Evolutionary conservation across 2,888 invertebrate genomes (phyloP).

Genomic region (Lomographa bimaculata): DNA sequence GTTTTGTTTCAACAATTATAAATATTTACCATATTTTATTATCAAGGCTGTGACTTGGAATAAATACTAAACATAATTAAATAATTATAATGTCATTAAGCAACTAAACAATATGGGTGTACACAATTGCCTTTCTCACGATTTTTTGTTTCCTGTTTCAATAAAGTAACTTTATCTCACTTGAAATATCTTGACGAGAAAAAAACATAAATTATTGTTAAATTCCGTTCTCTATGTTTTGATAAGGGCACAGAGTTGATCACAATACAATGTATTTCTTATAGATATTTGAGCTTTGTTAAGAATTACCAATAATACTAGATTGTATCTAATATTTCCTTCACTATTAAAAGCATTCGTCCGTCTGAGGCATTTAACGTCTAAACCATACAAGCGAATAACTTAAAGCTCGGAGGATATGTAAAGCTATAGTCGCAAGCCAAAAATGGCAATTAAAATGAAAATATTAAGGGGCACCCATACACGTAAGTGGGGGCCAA

Average conservation of each 20-base stretch:
- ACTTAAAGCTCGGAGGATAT: too few relatives aligned
- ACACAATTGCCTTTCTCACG: slow-evolving; percentile 53
- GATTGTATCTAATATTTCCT: too few relatives aligned
- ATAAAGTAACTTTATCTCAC: slow-evolving; percentile 46
- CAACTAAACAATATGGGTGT: slow-evolving; percentile 39
- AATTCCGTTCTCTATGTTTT: slow-evolving; percentile 13
- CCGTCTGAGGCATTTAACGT: too few relatives aligned
- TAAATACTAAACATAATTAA: slow-evolving; percentile 17
- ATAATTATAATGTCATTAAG: slow-evolving; percentile 19
- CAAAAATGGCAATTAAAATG: too few relatives aligned
- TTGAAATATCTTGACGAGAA: slow-evolving; percentile 40
- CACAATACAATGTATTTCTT: slow-evolving; percentile 7
- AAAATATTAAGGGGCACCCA: too few relatives aligned
- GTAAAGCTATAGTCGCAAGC: too few relatives aligned
- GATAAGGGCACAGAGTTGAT: slow-evolving; percentile 2
- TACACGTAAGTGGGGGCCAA: too few relatives aligned
- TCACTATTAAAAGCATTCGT: too few relatives aligned
- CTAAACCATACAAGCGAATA: too few relatives aligned
- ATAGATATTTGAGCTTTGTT: too few relatives aligned
- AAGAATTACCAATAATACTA: too few relatives aligned
- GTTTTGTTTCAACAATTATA: too few relatives aligned
- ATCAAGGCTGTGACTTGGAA: slow-evolving; percentile 21
- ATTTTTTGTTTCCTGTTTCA: slow-evolving; percentile 60
- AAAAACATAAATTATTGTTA: slow-evolving; percentile 19
- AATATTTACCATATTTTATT: slow-evolving; percentile 14